Percentiles rank a stretch among this genome's conserved stretches.
Evolutionary conservation across 2,113 vertebrate genomes (phyloP).

Genomic region (Myocastor coypus): DNA sequence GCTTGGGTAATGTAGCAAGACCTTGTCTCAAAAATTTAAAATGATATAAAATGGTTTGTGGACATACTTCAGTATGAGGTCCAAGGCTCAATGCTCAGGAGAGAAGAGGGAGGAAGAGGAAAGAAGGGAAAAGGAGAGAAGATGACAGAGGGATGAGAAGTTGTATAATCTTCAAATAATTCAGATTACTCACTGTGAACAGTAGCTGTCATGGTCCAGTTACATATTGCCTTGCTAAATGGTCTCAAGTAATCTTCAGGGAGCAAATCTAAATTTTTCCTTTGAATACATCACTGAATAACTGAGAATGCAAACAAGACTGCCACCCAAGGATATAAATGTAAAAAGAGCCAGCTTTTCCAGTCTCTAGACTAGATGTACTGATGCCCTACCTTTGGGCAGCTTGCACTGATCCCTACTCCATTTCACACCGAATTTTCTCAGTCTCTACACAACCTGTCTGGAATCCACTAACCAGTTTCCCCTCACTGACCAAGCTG

Average conservation of each 20-base stretch:
- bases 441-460: neutral
- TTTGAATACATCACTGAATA: neutral
- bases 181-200: neutral
- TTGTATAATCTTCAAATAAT: neutral
- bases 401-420: neutral
- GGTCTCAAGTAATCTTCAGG: neutral
- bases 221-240: neutral
- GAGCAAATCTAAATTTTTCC: conserved; percentile 3
- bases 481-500: neutral
- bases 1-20: neutral
- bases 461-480: neutral
- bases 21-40: neutral
- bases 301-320: neutral
- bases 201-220: neutral
- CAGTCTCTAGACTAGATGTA: neutral
- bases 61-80: neutral
- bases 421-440: neutral
- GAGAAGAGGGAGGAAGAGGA: neutral
- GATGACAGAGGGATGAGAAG: neutral
- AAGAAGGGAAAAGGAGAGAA: neutral
- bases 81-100: neutral
- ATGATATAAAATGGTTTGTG: neutral
- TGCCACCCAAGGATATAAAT: neutral
- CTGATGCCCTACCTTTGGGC: neutral
- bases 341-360: neutral